Base-by-base conservation (phyloP, 2,888 invertebrate species). In the Podabrus alpinus region DNA sequence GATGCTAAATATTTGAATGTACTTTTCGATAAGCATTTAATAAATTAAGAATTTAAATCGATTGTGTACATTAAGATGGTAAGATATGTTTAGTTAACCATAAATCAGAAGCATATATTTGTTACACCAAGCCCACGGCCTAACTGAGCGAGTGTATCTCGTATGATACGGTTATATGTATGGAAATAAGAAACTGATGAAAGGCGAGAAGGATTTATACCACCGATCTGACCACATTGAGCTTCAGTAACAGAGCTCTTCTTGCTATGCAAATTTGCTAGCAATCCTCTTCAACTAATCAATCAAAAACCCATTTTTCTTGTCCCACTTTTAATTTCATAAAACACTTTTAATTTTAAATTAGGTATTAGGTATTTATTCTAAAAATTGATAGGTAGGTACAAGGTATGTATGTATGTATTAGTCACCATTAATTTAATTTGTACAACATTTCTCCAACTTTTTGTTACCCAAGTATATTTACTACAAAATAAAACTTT, bases 121-220 rank as follows among this genome's bases (percentile, higher is more conserved):
- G 62, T 75, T 73, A 67, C 15, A 16, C 59, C 66, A 72, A 67
- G 75, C 45, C 70, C 62, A 75, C 66, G 67, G 72, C 82, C 80
- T 79, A 83, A 80, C 82, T 85, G 85, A 82, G 83, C 83, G 83
- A 83, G 79, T 84, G 84, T 83, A 83, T 81, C 76, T 79, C 77
- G 80, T 82, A 81, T 83, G 83, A 83, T 82, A 82, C 83, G 78
- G 84, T 85, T 84, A 84, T 86, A 84, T 85, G 84, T 85, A 85
- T 85, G 86, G 86, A 86, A 86, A 86, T 85, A 84, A 83, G 85
- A 82, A 84, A 85, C 84, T 86, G 85, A 86, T 86, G 86, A 85
- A 85, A 86, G 84, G 81, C 84, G 83, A 81, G 83, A 82, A 84
- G 84, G 85, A 85, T 85, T 85, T 85, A 85, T 85, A 79, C 80